These are phyloP conservation scores for Prinia subflava DNA, from an alignment of 2,113 vertebrate species.

Conservation along the genomic window DNA sequence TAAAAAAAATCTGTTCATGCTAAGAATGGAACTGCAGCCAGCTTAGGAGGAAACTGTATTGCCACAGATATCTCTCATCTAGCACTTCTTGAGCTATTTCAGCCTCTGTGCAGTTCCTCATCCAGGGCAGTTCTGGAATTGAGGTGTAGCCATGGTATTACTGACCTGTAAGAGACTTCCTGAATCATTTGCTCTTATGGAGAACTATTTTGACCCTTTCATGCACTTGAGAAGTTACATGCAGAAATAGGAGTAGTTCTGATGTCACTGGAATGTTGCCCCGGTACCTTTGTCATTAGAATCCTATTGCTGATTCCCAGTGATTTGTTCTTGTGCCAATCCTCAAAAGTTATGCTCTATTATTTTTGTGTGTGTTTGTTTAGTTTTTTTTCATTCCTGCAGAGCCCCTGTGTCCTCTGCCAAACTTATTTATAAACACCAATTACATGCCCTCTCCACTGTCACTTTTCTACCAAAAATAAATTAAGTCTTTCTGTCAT, in stretches of 20 bases:
- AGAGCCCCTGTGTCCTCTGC: not conserved
- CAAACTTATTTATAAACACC: not conserved
- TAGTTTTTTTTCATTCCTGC: not conserved
- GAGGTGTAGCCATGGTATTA: not conserved
- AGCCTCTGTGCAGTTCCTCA: not conserved
- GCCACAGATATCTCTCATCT: not conserved
- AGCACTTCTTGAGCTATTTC: not conserved
- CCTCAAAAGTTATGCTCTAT: not conserved
- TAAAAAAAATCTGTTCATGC: constrained; percentile 51
- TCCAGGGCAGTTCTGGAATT: not conserved
- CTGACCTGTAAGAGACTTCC: not conserved
- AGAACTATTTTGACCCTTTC: not conserved
- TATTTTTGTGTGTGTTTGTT: not conserved
- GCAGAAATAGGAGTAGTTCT: not conserved
- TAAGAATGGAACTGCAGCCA: constrained; percentile 31
- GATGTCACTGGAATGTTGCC: not conserved
- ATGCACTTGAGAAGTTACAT: not conserved
- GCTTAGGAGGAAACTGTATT: not conserved
- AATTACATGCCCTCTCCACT: not conserved
- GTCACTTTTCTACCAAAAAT: not conserved
- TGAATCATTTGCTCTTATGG: not conserved
- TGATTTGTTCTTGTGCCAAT: not conserved
- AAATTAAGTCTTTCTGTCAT: not conserved
- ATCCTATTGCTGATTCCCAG: not conserved
- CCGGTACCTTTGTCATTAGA: not conserved